phyloP scores from a whole-genome alignment of 2,888 invertebrate genomes.

The Rhyacophila evoluta region DNA sequence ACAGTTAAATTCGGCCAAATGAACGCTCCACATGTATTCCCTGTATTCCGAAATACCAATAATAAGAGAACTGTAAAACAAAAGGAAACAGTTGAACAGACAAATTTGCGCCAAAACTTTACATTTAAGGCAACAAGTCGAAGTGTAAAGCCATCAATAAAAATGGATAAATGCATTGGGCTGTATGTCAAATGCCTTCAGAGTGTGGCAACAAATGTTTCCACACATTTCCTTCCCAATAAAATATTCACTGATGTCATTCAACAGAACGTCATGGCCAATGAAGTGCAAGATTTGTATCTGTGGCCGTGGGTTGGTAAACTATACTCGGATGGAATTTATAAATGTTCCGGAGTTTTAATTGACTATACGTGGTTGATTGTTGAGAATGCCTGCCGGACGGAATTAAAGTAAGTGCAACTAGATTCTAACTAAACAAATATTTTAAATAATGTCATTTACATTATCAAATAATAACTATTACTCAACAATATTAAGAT shows the following conservation, averaged over 20 bases:
- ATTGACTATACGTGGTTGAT: conserved; percentile 77
- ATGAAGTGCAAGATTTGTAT: conserved; percentile 60
- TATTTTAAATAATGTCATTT: too few relatives aligned
- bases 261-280: conserved; percentile 44
- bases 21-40: not conserved
- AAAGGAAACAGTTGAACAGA: not conserved
- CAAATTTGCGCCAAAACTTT: not conserved
- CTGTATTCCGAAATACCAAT: not conserved
- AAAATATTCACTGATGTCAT: conserved; percentile 21
- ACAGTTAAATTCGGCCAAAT: not conserved
- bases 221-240: conserved; percentile 50
- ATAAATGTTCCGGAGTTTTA: conserved; percentile 78
- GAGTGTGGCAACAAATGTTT: conserved; percentile 61
- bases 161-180: conserved; percentile 62
- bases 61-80: not conserved
- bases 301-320: conserved; percentile 81
- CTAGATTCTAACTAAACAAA: too few relatives aligned
- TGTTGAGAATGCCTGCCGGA: conserved; percentile 69
- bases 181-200: conserved; percentile 70
- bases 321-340: conserved; percentile 77
- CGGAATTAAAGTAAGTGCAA: conserved; percentile 63
- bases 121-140: not conserved
- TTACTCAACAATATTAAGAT: too few relatives aligned
- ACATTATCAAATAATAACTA: too few relatives aligned
- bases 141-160: not conserved